Evolutionary conservation across 2,888 invertebrate species (phyloP).

Genomic region (Melipona beecheii): DNA sequence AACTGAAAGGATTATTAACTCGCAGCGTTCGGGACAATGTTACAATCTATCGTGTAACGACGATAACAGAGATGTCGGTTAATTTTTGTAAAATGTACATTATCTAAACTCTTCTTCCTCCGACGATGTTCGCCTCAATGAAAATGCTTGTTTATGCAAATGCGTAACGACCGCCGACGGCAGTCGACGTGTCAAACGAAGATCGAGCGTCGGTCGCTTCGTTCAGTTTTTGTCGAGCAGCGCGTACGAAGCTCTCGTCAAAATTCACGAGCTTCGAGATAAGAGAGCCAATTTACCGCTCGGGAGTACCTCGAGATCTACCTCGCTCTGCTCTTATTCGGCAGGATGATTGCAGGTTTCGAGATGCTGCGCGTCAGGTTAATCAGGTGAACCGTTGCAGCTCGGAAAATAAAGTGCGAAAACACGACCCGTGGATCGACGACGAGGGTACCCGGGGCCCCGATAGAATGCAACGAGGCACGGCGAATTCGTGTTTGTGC

Average conservation of each 20-base stretch:
- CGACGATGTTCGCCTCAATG: too few species aligned
- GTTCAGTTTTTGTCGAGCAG: neutral
- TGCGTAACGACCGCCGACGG: too few species aligned
- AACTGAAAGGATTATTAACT: too few species aligned
- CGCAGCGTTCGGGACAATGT: too few species aligned
- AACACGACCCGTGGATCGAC: conserved; percentile 39
- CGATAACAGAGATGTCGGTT: too few species aligned
- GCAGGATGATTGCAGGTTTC: conserved; percentile 32
- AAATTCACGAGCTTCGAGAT: neutral
- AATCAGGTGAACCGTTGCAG: conserved; percentile 38
- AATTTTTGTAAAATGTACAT: too few species aligned
- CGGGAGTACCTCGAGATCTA: conserved; percentile 15
- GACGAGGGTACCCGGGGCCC: conserved; percentile 20
- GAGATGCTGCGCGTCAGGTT: conserved; percentile 12
- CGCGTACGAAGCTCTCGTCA: neutral
- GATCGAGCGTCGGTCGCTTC: neutral
- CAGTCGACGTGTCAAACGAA: neutral
- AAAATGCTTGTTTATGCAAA: too few species aligned
- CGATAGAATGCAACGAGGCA: conserved; percentile 59
- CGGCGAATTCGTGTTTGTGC: conserved; percentile 56
- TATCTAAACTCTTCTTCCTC: too few species aligned
- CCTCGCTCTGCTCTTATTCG: conserved; percentile 11
- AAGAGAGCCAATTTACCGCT: neutral
- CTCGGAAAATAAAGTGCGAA: conserved; percentile 57
- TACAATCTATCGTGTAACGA: too few species aligned